Evolutionary conservation across 2,113 vertebrate species (phyloP).

Genomic region (Odobenus rosmarus): DNA sequence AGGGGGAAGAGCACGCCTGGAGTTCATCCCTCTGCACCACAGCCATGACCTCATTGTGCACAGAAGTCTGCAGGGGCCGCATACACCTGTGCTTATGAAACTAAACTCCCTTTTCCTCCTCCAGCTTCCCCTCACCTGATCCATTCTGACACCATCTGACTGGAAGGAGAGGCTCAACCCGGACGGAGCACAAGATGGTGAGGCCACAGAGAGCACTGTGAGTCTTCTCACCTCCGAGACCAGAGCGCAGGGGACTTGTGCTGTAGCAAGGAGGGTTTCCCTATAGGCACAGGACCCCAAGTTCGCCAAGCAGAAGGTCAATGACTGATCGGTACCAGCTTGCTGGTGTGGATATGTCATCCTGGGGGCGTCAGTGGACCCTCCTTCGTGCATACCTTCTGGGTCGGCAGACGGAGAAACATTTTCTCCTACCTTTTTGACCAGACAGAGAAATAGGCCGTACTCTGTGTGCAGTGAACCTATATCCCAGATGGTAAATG

Average conservation of each 20-base stretch:
- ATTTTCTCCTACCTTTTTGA: neutral
- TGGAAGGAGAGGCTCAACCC: neutral
- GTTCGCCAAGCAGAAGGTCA: fast-evolving
- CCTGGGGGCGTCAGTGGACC: neutral
- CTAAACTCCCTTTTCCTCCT: neutral
- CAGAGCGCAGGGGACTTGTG: fast-evolving
- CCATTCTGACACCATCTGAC: neutral
- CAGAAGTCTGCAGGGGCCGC: fast-evolving
- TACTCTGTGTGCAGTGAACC: fast-evolving
- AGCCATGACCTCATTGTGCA: neutral
- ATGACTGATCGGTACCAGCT: fast-evolving
- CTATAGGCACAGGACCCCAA: too few species aligned
- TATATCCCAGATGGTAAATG: neutral
- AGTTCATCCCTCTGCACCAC: neutral
- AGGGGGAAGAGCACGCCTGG: fast-evolving
- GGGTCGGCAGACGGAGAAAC: neutral
- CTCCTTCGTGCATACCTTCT: neutral
- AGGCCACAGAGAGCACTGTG: too few species aligned
- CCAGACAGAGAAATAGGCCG: neutral
- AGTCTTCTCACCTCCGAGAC: neutral
- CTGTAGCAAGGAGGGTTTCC: neutral
- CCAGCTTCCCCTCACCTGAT: neutral
- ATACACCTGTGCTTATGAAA: too few species aligned
- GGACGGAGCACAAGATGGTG: neutral
- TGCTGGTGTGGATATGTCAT: fast-evolving